Evolutionary conservation across 2,113 vertebrate species (phyloP).

Genomic region (Labeo rohita): DNA sequence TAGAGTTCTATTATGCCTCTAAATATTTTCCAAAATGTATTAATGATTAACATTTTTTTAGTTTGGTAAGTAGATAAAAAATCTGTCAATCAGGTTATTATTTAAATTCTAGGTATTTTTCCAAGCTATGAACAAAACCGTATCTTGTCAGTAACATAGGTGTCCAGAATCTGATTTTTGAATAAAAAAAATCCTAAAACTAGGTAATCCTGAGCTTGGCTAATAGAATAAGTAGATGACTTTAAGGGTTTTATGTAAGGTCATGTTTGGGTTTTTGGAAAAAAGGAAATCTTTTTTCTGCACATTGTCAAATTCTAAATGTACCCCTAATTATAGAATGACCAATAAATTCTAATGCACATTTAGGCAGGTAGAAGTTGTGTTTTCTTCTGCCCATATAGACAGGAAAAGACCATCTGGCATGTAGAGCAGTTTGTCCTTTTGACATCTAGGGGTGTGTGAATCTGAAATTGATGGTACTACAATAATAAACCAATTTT

Average conservation of each 20-base stretch:
- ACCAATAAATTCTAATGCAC: too few relatives aligned
- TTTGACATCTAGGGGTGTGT: too few relatives aligned
- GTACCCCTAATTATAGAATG: not conserved
- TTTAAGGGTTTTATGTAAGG: not conserved
- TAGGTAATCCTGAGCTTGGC: not conserved
- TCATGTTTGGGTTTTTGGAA: not conserved
- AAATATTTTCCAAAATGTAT: too few relatives aligned
- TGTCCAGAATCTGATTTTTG: too few relatives aligned
- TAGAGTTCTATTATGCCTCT: too few relatives aligned
- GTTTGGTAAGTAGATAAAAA: not conserved
- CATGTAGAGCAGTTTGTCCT: too few relatives aligned
- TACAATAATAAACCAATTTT: too few relatives aligned
- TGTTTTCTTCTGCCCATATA: too few relatives aligned
- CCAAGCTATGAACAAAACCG: not conserved
- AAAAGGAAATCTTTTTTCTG: not conserved
- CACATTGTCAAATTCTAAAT: not conserved
- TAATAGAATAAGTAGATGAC: not conserved
- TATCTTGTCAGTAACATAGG: not conserved
- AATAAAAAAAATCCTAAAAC: too few relatives aligned
- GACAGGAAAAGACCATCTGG: too few relatives aligned
- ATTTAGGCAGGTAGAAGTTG: too few relatives aligned
- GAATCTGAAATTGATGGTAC: too few relatives aligned
- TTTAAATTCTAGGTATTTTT: not conserved
- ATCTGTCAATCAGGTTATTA: not conserved
- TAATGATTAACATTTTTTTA: not conserved